Conservation (phyloP, 2,797 vertebrate species). For the Potorous gilbertii region DNA sequence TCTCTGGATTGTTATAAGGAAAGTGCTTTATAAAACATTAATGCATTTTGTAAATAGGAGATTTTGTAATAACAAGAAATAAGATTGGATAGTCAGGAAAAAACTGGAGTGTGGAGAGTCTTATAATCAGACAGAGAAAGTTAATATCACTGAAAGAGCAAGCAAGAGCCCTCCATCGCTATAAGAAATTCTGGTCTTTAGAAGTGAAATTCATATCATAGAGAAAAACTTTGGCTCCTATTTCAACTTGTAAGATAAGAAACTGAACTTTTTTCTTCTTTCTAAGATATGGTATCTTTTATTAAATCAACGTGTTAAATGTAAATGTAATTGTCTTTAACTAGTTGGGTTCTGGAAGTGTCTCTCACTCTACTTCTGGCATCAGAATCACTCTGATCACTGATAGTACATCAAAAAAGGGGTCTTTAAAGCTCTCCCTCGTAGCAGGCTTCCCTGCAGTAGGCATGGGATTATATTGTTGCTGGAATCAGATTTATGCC, state of each 20-base stretch:
- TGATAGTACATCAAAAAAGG: not conserved
- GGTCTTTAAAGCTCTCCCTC: not conserved
- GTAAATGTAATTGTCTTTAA: not conserved
- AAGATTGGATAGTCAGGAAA: not conserved
- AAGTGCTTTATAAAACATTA: not conserved
- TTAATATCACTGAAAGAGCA: not conserved
- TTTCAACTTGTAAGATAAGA: not conserved
- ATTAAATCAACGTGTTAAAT: not conserved
- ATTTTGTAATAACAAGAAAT: not conserved
- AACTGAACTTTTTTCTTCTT: not conserved
- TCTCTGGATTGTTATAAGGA: not conserved
- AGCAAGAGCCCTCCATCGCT: not conserved
- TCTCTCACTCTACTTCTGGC: not conserved
- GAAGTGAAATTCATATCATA: not conserved
- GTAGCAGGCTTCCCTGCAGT: not conserved
- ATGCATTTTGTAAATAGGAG: not conserved
- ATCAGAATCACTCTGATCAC: not conserved
- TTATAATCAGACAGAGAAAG: not conserved
- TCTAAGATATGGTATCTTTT: not conserved
- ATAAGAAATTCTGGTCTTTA: not conserved
- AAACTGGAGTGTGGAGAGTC: fast-evolving
- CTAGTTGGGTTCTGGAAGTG: not conserved
- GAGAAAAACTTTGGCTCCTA: not conserved
- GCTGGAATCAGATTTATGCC: not conserved
- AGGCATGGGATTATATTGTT: not conserved